Percentiles rank a stretch among this genome's conserved stretches.
phyloP scores from a whole-genome alignment of 2,888 invertebrate species.

The Laspeyria flexula region DNA sequence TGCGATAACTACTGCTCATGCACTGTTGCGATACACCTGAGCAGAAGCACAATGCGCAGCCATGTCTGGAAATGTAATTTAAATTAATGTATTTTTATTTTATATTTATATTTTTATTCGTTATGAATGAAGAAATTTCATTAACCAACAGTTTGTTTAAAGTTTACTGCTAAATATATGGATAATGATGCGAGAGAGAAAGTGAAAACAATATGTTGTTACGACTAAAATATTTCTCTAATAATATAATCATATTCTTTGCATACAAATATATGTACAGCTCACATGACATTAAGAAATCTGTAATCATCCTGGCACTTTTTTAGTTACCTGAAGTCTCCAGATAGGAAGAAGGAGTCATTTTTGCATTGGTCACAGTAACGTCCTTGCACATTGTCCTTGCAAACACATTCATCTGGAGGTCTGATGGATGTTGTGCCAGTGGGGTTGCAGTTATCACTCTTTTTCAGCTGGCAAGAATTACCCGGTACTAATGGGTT shows the following conservation, averaged over 20 bases:
- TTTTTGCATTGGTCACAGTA: conserved; percentile 95
- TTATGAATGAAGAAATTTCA: no score
- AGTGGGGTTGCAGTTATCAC: conserved; percentile 89
- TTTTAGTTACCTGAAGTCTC: conserved; percentile 74
- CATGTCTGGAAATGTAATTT: conserved; percentile 81
- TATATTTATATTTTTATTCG: no score
- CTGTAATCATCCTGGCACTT: neutral
- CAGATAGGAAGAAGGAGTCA: conserved; percentile 93
- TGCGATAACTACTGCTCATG: conserved; percentile 91
- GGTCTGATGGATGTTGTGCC: conserved; percentile 87
- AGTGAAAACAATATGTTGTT: no score
- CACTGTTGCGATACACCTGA: conserved; percentile 95
- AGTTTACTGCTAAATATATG: no score
- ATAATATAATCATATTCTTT: no score
- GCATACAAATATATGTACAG: no score
- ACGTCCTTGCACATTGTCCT: conserved; percentile 90
- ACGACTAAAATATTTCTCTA: no score
- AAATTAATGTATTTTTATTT: neutral
- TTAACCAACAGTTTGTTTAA: no score
- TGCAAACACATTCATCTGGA: conserved; percentile 76
- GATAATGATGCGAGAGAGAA: no score
- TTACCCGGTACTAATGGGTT: conserved; percentile 92
- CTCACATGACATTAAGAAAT: no score
- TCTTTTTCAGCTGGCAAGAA: conserved; percentile 85
- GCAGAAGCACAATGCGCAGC: conserved; percentile 98